Evolutionary conservation across 2,888 invertebrate species (phyloP), one percentile per base, ranked within the genome.

Genomic region (Drosophila setosimentum): DNA sequence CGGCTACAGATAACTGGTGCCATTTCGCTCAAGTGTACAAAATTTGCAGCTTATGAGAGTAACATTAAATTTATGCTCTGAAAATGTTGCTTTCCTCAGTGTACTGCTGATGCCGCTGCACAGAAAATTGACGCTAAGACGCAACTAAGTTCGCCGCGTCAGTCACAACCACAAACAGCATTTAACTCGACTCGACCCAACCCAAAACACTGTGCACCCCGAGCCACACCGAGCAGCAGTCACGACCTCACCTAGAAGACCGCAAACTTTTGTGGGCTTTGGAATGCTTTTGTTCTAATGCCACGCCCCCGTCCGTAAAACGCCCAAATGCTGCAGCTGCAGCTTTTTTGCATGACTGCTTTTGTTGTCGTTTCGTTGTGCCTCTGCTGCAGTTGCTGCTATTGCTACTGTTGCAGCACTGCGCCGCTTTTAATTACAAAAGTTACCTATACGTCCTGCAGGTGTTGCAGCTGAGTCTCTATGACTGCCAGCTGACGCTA

Each of bases 401-500:
- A 45, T 13, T 60, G 54, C 10, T 64, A 68, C 51, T 68, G 67
- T 49, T 50, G 67, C 73, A 69, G 83, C 90, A 82, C 29, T 89
- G 89, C 81, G 89, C 71, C 81, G 86, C 77, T 90, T 89, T 89
- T 85, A 89, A 85, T 85, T 85, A 89, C 85, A 89, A 90, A 90
- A 90, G 86, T 88, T 86, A 85, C 85, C 85, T 85, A 82, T 85
- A 87, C 87, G 85, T 80, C 77, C 87, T 85, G 89, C 89, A 85
- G 85, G 89, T 89, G 85, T 84, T 88, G 89, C 87, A 84, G 75
- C 87, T 89, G 84, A 74, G 67, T 51, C 76, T 55, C 76, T 62
- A 37, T 55, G 58, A 63, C 57, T 82, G 76, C 73, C 77, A 71
- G 62, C 57, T 61, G 76, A 53, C 42, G 57, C 64, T 55, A 51